Conservation (phyloP, 2,797 vertebrate genomes). For the Rhinella marina region DNA sequence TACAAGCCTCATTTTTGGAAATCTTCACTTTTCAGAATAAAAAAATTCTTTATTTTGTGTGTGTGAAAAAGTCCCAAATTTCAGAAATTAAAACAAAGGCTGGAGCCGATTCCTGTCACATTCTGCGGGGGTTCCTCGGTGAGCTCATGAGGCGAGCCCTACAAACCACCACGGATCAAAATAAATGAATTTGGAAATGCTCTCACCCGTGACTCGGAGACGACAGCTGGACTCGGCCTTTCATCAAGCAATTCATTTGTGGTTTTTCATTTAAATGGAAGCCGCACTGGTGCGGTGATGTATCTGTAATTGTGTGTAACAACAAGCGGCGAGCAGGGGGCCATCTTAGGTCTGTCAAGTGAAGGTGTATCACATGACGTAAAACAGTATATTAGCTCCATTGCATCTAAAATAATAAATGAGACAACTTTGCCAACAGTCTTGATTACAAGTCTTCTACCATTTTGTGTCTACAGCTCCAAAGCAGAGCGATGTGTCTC, state of each 20-base stretch:
- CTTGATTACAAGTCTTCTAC: too few species aligned
- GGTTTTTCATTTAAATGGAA: constrained; percentile 39
- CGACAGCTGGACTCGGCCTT: constrained; percentile 39
- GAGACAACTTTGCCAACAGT: too few species aligned
- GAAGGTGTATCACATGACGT: neutral
- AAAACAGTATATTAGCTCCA: too few species aligned
- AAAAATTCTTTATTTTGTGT: neutral
- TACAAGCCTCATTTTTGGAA: neutral
- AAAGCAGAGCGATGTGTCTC: neutral
- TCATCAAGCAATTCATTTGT: constrained; percentile 38
- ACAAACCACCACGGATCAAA: constrained; percentile 39
- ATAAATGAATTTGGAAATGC: constrained; percentile 43
- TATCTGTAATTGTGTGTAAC: constrained; percentile 41
- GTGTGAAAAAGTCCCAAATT: neutral
- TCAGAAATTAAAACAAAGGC: neutral
- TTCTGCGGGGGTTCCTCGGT: constrained; percentile 24
- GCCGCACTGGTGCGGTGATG: neutral
- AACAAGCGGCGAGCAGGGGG: constrained; percentile 2
- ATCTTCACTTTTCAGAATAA: neutral
- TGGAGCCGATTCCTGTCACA: neutral
- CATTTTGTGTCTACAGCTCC: too few species aligned
- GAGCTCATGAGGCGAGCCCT: constrained; percentile 30
- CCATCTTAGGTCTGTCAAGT: constrained; percentile 11
- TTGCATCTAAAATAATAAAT: neutral
- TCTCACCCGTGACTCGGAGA: constrained; percentile 34